phyloP scores from a whole-genome alignment of 2,113 vertebrate species.

The Phylloscopus trochiloides region DNA sequence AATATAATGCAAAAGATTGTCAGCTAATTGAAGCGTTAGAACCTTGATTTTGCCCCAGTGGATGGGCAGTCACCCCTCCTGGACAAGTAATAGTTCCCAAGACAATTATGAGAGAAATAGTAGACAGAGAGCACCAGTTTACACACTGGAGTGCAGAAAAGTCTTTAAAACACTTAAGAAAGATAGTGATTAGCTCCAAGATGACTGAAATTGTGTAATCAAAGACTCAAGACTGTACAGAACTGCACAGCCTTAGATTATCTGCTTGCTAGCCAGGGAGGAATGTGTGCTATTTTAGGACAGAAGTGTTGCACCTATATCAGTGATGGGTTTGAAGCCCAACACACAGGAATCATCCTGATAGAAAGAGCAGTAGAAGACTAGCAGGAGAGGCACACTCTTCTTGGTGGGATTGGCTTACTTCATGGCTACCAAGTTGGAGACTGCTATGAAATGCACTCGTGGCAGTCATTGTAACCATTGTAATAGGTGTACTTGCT shows the following conservation, averaged over 20 bases:
- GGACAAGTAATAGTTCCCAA: neutral
- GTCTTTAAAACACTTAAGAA: neutral
- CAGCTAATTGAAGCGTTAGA: neutral
- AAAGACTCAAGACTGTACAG: neutral
- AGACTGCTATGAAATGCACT: neutral
- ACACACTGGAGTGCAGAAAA: neutral
- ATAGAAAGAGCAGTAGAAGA: neutral
- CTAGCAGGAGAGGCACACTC: neutral
- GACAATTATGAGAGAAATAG: neutral
- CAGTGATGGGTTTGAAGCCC: neutral
- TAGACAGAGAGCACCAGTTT: neutral
- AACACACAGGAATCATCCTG: neutral
- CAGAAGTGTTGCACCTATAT: neutral
- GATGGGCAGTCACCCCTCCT: neutral
- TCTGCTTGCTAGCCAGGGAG: neutral
- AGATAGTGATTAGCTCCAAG: neutral
- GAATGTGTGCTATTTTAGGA: neutral
- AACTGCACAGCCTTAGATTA: neutral
- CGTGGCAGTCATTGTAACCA: rapidly evolving
- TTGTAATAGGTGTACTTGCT: rapidly evolving
- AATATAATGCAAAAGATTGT: neutral
- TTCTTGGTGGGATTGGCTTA: neutral
- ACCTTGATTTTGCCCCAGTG: neutral
- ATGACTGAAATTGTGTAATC: neutral
- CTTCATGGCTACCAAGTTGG: neutral